Percentiles rank a stretch among this genome's conserved stretches.
Conservation (phyloP, 2,113 vertebrate species). For the Aegithalos caudatus region DNA sequence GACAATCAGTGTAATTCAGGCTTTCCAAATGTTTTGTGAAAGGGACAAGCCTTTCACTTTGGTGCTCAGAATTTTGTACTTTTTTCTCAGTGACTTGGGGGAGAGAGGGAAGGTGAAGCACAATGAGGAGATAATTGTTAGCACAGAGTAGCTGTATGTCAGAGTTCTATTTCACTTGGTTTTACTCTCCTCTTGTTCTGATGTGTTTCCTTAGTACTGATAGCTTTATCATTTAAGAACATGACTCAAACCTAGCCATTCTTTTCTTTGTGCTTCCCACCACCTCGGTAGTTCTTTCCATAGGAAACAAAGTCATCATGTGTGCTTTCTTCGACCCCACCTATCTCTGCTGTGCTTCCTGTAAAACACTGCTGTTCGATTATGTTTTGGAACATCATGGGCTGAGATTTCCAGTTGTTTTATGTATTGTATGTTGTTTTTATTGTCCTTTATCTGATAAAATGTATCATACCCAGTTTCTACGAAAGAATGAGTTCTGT, state of each 20-base stretch:
- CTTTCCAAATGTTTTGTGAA: background rate
- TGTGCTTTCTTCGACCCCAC: background rate
- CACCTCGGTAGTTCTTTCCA: background rate
- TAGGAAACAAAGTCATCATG: background rate
- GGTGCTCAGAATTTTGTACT: background rate
- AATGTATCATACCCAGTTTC: background rate
- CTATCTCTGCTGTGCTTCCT: background rate
- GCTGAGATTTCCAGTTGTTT: background rate
- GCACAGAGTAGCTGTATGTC: background rate
- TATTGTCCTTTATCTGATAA: background rate
- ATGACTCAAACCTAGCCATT: background rate
- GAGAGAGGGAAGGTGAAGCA: background rate
- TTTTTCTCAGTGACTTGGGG: background rate
- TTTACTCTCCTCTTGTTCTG: background rate
- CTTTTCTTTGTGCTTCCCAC: background rate
- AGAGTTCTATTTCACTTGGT: background rate
- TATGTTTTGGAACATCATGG: background rate
- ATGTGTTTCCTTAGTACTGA: background rate
- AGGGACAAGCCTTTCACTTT: background rate
- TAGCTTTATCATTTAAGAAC: background rate
- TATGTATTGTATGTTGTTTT: background rate
- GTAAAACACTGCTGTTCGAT: background rate
- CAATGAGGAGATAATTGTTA: background rate
- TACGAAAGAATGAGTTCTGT: background rate
- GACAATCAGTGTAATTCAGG: background rate